Conservation (phyloP, 2,113 vertebrate genomes). For the Scomber japonicus region DNA sequence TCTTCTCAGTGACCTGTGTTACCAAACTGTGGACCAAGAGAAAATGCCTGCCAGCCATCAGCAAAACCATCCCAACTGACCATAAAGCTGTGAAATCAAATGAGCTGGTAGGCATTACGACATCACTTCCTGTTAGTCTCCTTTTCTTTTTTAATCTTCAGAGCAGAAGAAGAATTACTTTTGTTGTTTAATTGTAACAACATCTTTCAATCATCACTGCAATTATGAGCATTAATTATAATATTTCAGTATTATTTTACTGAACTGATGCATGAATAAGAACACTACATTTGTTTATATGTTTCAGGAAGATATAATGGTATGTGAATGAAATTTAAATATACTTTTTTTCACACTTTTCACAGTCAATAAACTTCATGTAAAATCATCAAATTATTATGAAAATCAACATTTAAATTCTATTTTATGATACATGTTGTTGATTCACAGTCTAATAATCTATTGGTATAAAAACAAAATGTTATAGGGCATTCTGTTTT, state of each 20-base stretch:
- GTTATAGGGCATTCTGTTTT: too few relatives aligned
- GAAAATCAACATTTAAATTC: not conserved
- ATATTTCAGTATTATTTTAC: not conserved
- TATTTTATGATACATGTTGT: not conserved
- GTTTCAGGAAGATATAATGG: not conserved
- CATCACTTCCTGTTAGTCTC: constrained; percentile 40
- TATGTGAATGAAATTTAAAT: constrained; percentile 8
- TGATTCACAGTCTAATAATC: not conserved
- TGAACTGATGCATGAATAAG: not conserved
- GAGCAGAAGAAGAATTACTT: not conserved
- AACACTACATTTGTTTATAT: not conserved
- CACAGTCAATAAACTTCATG: not conserved
- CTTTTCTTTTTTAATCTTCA: not conserved
- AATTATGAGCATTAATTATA: not conserved
- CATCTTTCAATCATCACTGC: not conserved
- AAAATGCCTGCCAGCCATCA: constrained; percentile 31
- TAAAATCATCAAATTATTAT: not conserved
- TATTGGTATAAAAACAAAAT: too few relatives aligned
- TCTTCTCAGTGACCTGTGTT: constrained; percentile 21
- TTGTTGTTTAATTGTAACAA: not conserved
- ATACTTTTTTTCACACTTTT: not conserved
- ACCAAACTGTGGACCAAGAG: constrained; percentile 53
- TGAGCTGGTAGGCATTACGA: constrained; percentile 48
- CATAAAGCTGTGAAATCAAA: constrained; percentile 56
- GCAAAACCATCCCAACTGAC: constrained; percentile 45